phyloP scores from a whole-genome alignment of 2,113 vertebrate species.

The Athene cunicularia region DNA sequence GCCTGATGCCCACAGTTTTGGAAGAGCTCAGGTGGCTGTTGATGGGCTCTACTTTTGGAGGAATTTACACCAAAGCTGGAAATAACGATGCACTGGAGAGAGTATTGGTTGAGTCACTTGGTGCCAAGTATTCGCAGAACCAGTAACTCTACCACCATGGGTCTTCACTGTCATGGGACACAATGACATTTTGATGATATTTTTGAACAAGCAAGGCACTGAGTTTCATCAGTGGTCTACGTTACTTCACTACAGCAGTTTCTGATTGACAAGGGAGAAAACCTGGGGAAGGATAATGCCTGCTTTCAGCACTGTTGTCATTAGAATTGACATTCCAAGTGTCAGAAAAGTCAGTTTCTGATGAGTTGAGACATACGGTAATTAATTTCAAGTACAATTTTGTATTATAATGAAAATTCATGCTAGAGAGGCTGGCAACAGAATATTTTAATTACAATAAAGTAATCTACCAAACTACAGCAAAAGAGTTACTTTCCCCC shows the following conservation, averaged over 20 bases:
- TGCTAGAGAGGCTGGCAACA: neutral
- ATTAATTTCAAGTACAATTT: slow-evolving; percentile 7
- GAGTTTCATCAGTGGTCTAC: neutral
- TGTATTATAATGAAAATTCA: neutral
- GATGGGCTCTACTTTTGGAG: neutral
- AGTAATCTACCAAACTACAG: neutral
- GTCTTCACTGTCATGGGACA: neutral
- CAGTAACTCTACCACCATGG: rapidly evolving
- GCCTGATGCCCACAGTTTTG: neutral
- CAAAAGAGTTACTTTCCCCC: neutral
- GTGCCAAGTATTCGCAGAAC: neutral
- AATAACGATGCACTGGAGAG: neutral
- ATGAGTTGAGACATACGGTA: neutral
- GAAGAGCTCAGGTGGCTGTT: neutral
- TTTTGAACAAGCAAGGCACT: neutral
- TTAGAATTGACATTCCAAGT: neutral
- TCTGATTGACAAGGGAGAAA: neutral
- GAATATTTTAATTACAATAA: neutral
- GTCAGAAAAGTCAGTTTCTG: neutral
- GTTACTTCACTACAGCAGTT: neutral
- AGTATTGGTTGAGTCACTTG: neutral
- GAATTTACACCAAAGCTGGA: neutral
- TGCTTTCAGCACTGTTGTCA: neutral
- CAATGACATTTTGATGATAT: neutral
- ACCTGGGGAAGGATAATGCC: neutral